A percentile compares a stretch with the other conserved stretches of the same genome.
Evolutionary conservation across 2,888 invertebrate species (phyloP).

Genomic region (Tetanocera ferruginea): DNA sequence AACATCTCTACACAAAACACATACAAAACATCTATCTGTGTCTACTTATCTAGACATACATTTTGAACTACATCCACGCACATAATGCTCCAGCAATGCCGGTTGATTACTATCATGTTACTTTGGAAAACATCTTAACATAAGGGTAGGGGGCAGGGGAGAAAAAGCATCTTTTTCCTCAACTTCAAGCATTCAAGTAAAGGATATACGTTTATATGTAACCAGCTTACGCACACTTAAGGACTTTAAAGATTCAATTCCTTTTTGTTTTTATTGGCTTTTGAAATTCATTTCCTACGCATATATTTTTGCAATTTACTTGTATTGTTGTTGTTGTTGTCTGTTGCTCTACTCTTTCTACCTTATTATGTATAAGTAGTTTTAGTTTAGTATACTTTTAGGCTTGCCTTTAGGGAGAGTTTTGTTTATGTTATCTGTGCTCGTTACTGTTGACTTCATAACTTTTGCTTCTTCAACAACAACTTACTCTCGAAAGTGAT

Average conservation of each 20-base stretch:
- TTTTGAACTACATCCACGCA: not conserved
- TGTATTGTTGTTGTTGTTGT: conserved; percentile 17
- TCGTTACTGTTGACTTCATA: too few relatives aligned
- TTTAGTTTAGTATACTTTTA: too few relatives aligned
- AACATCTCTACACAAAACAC: not conserved
- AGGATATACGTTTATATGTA: not conserved
- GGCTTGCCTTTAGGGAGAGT: too few relatives aligned
- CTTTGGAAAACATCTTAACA: not conserved
- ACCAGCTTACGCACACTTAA: not conserved
- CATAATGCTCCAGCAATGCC: not conserved
- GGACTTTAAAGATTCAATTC: conserved; percentile 31
- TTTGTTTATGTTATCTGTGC: too few relatives aligned
- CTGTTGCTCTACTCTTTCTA: not conserved
- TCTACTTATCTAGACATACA: not conserved
- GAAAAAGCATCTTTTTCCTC: not conserved
- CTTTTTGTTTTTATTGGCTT: not conserved
- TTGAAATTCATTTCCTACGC: conserved; percentile 3
- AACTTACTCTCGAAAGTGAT: too few relatives aligned
- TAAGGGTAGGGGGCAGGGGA: too few relatives aligned
- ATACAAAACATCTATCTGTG: not conserved
- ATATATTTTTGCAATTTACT: not conserved
- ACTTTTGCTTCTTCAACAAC: too few relatives aligned
- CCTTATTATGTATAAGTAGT: too few relatives aligned
- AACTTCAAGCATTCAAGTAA: not conserved
- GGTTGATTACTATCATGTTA: conserved; percentile 7